phyloP scores from a whole-genome alignment of 2,888 invertebrate genomes.

The Phaonia tiefii region DNA sequence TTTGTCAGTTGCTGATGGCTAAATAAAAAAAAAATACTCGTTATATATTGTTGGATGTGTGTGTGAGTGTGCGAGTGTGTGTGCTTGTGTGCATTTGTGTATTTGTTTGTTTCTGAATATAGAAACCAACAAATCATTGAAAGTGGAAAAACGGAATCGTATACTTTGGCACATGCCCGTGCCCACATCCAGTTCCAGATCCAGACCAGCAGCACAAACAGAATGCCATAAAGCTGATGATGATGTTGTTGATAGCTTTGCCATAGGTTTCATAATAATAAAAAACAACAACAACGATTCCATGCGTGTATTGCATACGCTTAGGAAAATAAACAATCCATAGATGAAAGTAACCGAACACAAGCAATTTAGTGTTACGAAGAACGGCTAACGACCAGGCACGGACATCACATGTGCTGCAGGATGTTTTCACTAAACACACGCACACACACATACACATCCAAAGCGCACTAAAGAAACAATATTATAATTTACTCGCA shows the following conservation, averaged over 20 bases:
- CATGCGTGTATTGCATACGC: slow-evolving; percentile 43
- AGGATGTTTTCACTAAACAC: slow-evolving; percentile 21
- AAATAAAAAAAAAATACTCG: slow-evolving; percentile 47
- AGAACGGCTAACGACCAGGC: slow-evolving; percentile 16
- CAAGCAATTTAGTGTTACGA: background rate
- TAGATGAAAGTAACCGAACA: slow-evolving; percentile 7
- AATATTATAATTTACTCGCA: no score
- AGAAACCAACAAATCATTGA: slow-evolving; percentile 53
- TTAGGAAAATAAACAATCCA: slow-evolving; percentile 20
- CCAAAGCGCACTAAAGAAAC: background rate
- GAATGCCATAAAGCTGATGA: slow-evolving; percentile 46
- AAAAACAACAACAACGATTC: no score
- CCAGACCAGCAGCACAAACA: slow-evolving; percentile 16
- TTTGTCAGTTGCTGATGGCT: slow-evolving; percentile 45
- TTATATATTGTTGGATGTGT: background rate
- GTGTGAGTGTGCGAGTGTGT: background rate
- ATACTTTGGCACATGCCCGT: background rate
- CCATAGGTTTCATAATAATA: slow-evolving; percentile 19
- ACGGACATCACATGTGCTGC: slow-evolving; percentile 22
- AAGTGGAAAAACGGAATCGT: slow-evolving; percentile 14
- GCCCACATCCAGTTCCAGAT: slow-evolving; percentile 6
- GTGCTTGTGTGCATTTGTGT: background rate
- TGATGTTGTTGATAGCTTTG: slow-evolving; percentile 40
- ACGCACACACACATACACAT: slow-evolving; percentile 12
- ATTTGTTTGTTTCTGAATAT: slow-evolving; percentile 5